Conservation (phyloP, 2,888 invertebrate species). For the Antitype chi region DNA sequence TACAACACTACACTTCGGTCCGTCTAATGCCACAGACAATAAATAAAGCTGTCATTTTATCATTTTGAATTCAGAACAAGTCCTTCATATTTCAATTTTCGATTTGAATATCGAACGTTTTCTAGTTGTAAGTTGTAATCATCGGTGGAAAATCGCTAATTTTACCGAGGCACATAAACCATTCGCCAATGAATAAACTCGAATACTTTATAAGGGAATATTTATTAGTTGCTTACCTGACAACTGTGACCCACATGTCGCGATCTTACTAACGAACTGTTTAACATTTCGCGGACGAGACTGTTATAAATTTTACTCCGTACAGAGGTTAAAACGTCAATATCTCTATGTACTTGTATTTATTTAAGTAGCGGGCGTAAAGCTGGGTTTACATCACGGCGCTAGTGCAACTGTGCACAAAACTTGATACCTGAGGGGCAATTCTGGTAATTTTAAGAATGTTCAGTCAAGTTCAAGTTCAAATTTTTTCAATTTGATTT, state of each 20-base stretch:
- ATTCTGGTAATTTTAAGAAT: too few species aligned
- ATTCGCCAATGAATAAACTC: constrained; percentile 56
- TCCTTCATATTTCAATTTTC: constrained; percentile 32
- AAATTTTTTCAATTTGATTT: too few species aligned
- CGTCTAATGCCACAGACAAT: background rate
- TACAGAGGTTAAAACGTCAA: constrained; percentile 72
- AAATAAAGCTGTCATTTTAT: constrained; percentile 23
- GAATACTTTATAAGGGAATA: constrained; percentile 61
- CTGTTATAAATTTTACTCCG: constrained; percentile 75
- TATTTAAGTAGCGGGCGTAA: constrained; percentile 39
- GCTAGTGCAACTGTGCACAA: too few species aligned
- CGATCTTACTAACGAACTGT: constrained; percentile 76
- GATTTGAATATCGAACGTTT: constrained; percentile 33
- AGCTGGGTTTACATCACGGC: constrained; percentile 25
- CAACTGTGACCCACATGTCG: constrained; percentile 66
- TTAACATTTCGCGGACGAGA: constrained; percentile 77
- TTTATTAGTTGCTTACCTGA: constrained; percentile 60
- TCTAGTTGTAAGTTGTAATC: constrained; percentile 33
- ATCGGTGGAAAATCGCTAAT: constrained; percentile 47
- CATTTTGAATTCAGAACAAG: constrained; percentile 29
- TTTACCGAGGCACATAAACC: constrained; percentile 48
- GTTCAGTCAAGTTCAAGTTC: too few species aligned
- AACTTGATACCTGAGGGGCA: background rate
- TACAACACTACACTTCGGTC: constrained; percentile 32
- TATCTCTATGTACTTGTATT: constrained; percentile 52